A percentile compares a stretch with the other conserved stretches of the same genome.
Conservation (phyloP, 2,888 invertebrate genomes). For the Mythimna impura region DNA sequence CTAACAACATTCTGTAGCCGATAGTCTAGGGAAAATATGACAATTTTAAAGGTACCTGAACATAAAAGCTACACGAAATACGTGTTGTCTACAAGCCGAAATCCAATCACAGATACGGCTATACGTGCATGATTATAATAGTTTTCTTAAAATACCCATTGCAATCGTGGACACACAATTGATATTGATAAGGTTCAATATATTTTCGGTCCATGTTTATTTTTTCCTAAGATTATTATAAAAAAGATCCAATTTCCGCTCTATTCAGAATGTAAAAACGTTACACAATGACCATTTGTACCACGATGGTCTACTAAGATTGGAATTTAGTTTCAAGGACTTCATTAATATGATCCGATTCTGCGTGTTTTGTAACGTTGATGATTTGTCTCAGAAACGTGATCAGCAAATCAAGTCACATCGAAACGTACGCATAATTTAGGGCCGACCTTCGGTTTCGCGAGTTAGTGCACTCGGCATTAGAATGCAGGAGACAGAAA, state of each 20-base stretch:
- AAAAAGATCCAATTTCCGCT: constrained; percentile 16
- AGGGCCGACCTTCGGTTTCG: constrained; percentile 32
- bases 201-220: background rate
- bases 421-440: constrained; percentile 34
- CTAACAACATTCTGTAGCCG: too few species aligned
- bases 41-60: too few species aligned
- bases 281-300: constrained; percentile 15
- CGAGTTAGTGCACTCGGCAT: constrained; percentile 40
- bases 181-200: too few species aligned
- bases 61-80: too few species aligned
- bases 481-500: constrained; percentile 18
- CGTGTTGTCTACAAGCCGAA: too few species aligned
- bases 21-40: too few species aligned
- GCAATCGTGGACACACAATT: background rate
- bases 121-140: too few species aligned
- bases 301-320: constrained; percentile 15
- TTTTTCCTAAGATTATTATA: background rate
- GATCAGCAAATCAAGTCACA: constrained; percentile 39
- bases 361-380: constrained; percentile 47
- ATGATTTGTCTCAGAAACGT: constrained; percentile 50
- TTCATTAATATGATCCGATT: constrained; percentile 26
- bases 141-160: too few species aligned
- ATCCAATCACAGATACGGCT: too few species aligned
- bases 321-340: constrained; percentile 50
- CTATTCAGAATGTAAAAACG: constrained; percentile 9